Base-by-base conservation (phyloP, 2,797 vertebrate genomes). In the Fistularia tabacaria region DNA sequence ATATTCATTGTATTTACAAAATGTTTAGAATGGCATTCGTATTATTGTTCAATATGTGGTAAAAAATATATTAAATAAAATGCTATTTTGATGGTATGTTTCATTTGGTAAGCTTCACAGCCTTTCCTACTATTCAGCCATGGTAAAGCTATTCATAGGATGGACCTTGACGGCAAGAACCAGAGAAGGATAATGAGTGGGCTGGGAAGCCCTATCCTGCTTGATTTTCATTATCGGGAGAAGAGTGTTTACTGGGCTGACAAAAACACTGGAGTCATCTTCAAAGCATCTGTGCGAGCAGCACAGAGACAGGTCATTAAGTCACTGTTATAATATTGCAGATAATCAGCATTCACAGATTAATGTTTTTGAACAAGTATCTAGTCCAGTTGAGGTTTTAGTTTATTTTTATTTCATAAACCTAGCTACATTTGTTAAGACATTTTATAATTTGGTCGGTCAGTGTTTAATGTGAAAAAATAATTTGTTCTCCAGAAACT, bases 101-200 rank as follows among this genome's bases (percentile, higher is more conserved):
- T 63, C 74, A 25, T 25, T 25, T 25, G 25, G 25, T n/a, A 70
- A 97, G 94, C 74, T 79, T 89, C 88, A 59, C 74, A 85, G 77
- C 93, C 95, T n/a, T 94, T 94, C 65, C 79, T 98, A 47, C 87
- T 98, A 80, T 94, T 96, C 49, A 91, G 85, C 66, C 88, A 92
- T 52, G 93, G 92, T 77, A 93, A 88, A 74, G 76, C 84, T 15
- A 92, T 97, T 77, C 92, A 93, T 69, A 91, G 89, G 58, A 92
- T 94, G 79, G 91, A 92, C 60, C 79, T 86, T 1, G 92, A 95
- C 62, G 96, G 96, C 39, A 90, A 73, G 25, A 90, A 91, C 69
- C 88, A 92, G 0, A 83, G 91, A 65, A 84, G 77, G 46, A 52
- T 98, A 8, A 78, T 91, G 47, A 57, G 86, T 6, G 85, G 91